phyloP scores from a whole-genome alignment of 2,797 vertebrate species.

The Fistularia tabacaria region DNA sequence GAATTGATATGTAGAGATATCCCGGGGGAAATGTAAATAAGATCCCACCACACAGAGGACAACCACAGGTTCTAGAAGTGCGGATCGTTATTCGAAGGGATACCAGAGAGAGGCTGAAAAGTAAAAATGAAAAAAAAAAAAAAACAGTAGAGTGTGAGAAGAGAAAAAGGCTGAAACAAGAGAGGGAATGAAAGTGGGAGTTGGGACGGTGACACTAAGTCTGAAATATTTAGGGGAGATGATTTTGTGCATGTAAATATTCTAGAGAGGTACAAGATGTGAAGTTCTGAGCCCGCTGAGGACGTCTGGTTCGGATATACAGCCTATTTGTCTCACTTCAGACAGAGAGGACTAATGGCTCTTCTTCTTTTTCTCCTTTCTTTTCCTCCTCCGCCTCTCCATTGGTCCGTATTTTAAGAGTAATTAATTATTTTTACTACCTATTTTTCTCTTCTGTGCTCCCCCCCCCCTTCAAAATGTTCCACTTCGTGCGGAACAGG shows the following conservation, averaged over 20 bases:
- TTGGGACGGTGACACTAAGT: conserved; percentile 52
- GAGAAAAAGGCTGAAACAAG: conserved; percentile 24
- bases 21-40: neutral
- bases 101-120: conserved; percentile 13
- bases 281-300: conserved; percentile 51
- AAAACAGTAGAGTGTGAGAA: conserved; percentile 4
- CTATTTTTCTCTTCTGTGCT: conserved; percentile 2
- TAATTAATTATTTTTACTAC: conserved; percentile 10
- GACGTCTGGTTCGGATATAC: conserved; percentile 43
- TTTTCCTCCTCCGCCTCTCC: neutral
- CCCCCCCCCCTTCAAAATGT: conserved; percentile 1
- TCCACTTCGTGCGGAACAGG: neutral
- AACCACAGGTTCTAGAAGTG: conserved; percentile 27
- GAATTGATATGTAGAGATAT: no score
- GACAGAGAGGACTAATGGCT: conserved; percentile 19
- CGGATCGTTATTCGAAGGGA: conserved; percentile 40
- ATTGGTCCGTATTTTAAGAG: conserved; percentile 18
- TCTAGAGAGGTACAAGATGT: conserved; percentile 28
- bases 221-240: conserved; percentile 60
- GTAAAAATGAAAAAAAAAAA: conserved; percentile 14
- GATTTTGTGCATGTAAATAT: conserved; percentile 55
- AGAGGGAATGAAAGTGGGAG: conserved; percentile 24
- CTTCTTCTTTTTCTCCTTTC: neutral
- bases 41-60: conserved; percentile 5
- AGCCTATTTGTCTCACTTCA: conserved; percentile 48